Evolutionary conservation across 2,888 invertebrate species (phyloP).

Genomic region (Amphipyra tragopoginis): DNA sequence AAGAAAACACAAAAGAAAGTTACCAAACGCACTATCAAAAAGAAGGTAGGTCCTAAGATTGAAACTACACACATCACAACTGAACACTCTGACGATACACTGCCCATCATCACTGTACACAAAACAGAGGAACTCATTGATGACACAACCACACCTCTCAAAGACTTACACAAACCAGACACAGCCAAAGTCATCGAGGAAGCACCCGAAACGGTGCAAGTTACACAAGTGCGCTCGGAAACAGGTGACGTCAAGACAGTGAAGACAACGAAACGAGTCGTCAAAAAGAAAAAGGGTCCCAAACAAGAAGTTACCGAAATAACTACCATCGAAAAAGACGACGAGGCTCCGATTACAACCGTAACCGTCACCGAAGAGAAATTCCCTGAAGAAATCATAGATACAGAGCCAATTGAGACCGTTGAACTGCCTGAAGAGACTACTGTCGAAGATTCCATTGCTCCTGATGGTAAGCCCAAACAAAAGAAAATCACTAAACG

Average conservation of each 20-base stretch:
- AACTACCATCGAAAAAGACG: conserved; percentile 61
- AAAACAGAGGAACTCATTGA: conserved; percentile 70
- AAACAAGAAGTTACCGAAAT: conserved; percentile 64
- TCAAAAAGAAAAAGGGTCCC: conserved; percentile 60
- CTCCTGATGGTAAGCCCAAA: conserved; percentile 40
- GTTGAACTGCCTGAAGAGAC: conserved; percentile 72
- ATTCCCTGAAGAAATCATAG: neutral
- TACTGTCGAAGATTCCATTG: conserved; percentile 33
- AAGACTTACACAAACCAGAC: conserved; percentile 45
- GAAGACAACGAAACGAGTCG: conserved; percentile 60
- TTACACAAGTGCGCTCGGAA: conserved; percentile 56
- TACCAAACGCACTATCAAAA: conserved; percentile 77
- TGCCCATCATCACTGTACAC: conserved; percentile 76
- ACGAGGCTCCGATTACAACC: conserved; percentile 27
- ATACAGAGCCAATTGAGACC: neutral
- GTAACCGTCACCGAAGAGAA: conserved; percentile 11
- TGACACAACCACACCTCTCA: conserved; percentile 52
- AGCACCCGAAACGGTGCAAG: conserved; percentile 53
- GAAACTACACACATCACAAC: conserved; percentile 70
- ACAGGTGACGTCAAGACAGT: conserved; percentile 54
- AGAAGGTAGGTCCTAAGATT: conserved; percentile 61
- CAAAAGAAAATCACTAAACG: conserved; percentile 47
- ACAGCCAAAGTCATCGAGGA: conserved; percentile 60
- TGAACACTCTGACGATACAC: conserved; percentile 79
- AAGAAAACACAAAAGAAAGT: conserved; percentile 41